phyloP scores from a whole-genome alignment of 2,797 vertebrate species.

The Alectoris magna region DNA sequence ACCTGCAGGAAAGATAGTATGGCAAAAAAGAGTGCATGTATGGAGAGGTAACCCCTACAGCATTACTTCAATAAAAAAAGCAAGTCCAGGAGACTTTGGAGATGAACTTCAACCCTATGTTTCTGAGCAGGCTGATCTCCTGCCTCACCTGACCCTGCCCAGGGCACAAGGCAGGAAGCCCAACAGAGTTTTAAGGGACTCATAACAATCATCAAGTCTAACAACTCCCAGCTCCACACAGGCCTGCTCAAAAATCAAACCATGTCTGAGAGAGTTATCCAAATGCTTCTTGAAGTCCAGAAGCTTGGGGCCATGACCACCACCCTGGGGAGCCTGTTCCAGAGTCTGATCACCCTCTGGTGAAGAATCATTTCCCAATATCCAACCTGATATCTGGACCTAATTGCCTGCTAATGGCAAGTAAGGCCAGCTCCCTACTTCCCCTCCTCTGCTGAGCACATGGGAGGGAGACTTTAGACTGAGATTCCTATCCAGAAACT shows the following conservation, averaged over 20 bases:
- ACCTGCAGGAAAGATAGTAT: not conserved
- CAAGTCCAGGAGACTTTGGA: not conserved
- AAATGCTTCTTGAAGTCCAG: too few species aligned
- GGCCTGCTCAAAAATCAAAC: too few species aligned
- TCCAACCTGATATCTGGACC: too few species aligned
- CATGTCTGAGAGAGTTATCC: too few species aligned
- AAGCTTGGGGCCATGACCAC: too few species aligned
- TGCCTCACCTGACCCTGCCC: not conserved
- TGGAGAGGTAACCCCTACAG: not conserved
- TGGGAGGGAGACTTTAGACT: not conserved
- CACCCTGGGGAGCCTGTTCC: too few species aligned
- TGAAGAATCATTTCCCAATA: too few species aligned
- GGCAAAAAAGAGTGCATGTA: not conserved
- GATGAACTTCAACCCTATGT: not conserved
- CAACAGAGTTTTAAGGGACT: not conserved
- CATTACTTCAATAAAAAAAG: not conserved
- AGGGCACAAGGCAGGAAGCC: not conserved
- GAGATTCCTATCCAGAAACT: not conserved
- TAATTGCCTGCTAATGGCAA: not conserved
- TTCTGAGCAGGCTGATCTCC: not conserved
- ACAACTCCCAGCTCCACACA: too few species aligned
- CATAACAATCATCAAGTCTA: too few species aligned
- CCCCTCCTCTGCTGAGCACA: fast-evolving
- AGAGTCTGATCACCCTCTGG: too few species aligned
- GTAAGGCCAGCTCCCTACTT: not conserved